Percentiles rank a stretch among this genome's conserved stretches.
Conservation (phyloP, 1,140 invertebrate species). For the Cydia fagiglandana region DNA sequence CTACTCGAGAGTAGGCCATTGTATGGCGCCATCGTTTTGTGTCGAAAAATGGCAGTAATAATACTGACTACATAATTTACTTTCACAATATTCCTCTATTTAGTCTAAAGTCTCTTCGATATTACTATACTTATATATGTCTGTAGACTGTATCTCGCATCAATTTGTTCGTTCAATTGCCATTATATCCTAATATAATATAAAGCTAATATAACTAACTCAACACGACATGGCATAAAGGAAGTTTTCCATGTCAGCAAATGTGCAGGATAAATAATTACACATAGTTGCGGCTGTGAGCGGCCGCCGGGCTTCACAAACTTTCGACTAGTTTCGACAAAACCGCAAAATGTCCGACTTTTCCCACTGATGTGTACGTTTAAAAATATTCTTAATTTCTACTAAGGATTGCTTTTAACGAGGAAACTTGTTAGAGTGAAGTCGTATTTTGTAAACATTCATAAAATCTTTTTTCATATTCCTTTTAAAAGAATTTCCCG, state of each 20-base stretch:
- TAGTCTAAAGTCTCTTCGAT: too few species aligned
- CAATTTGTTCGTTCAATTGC: too few species aligned
- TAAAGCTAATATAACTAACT: background rate
- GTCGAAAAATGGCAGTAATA: too few species aligned
- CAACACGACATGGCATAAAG: background rate
- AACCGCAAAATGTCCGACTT: constrained; percentile 19
- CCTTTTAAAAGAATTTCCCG: constrained; percentile 2
- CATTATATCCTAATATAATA: too few species aligned
- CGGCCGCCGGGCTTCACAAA: background rate
- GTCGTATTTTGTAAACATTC: constrained; percentile 30
- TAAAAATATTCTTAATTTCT: constrained; percentile 29
- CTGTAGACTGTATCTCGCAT: too few species aligned
- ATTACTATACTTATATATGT: too few species aligned
- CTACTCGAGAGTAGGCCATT: too few species aligned
- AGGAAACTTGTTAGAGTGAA: constrained; percentile 24
- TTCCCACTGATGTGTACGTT: background rate
- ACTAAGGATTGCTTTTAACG: constrained; percentile 27
- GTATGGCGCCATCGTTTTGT: too few species aligned
- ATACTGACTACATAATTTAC: too few species aligned
- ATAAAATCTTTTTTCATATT: constrained; percentile 29
- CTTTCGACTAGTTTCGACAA: background rate
- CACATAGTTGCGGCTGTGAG: constrained; percentile 1
- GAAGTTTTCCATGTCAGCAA: constrained; percentile 4
- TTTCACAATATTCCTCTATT: too few species aligned
- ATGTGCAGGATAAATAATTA: constrained; percentile 19